Conservation (phyloP, 2,797 vertebrate genomes). For the Podargus strigoides region DNA sequence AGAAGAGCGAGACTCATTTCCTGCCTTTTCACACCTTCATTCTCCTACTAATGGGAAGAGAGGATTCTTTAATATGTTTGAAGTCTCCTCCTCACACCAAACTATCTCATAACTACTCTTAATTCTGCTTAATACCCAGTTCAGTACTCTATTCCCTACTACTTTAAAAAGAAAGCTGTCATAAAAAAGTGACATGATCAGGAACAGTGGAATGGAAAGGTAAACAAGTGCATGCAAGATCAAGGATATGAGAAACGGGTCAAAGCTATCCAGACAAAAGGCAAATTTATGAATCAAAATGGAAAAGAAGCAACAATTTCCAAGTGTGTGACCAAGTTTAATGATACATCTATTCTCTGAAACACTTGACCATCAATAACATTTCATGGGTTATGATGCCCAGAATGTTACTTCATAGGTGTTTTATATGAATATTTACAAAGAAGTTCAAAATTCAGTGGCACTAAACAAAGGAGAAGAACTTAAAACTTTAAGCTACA, state of each 20-base stretch:
- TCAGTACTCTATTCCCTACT: not conserved
- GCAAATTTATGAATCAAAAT: not conserved
- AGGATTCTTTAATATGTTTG: not conserved
- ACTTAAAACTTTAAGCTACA: slow-evolving; percentile 78
- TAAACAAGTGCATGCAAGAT: not conserved
- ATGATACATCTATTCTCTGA: slow-evolving; percentile 73
- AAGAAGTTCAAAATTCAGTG: slow-evolving; percentile 72
- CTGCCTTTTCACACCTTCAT: not conserved
- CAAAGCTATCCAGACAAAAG: not conserved
- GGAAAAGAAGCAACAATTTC: slow-evolving; percentile 53
- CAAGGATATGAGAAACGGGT: not conserved
- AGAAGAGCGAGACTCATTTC: not conserved
- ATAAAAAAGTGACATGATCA: not conserved
- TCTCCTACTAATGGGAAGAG: not conserved
- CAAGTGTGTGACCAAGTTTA: slow-evolving; percentile 74
- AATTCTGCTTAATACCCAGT: not conserved
- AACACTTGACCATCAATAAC: slow-evolving; percentile 82
- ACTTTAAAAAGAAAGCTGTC: not conserved
- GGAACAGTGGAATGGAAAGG: not conserved
- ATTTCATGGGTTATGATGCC: slow-evolving; percentile 62
- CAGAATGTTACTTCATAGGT: slow-evolving; percentile 82
- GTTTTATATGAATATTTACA: slow-evolving; percentile 76
- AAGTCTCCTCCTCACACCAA: not conserved
- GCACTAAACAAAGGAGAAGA: slow-evolving; percentile 73
- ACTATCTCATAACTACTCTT: not conserved